phyloP scores from a whole-genome alignment of 2,797 vertebrate species.

The Phoxinus dragarum region DNA sequence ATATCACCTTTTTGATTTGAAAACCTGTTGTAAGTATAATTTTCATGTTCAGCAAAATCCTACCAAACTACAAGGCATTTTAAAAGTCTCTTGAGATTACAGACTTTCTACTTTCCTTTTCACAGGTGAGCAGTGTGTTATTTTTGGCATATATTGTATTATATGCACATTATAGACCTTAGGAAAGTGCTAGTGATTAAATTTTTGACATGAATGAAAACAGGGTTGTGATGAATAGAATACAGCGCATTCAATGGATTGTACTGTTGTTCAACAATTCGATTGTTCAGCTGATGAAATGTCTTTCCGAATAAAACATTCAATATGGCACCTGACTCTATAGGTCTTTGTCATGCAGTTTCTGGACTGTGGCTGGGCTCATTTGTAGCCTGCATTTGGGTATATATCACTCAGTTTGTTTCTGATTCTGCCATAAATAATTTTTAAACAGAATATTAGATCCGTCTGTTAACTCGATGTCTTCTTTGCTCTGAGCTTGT shows the following conservation, averaged over 20 bases:
- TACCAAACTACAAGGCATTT: slow-evolving; percentile 57
- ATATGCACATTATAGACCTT: neutral
- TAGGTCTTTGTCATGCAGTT: neutral
- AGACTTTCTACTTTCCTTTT: slow-evolving; percentile 50
- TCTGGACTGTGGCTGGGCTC: neutral
- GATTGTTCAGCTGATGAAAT: neutral
- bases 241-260: neutral
- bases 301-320: neutral
- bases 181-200: neutral
- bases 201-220: neutral
- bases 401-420: neutral
- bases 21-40: neutral
- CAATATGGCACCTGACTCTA: neutral
- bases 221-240: neutral
- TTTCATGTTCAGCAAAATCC: slow-evolving; percentile 31
- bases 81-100: slow-evolving; percentile 49
- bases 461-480: neutral
- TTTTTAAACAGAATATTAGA: slow-evolving; percentile 1
- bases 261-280: neutral
- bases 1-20: neutral
- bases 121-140: neutral
- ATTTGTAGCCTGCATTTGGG: neutral
- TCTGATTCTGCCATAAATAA: neutral
- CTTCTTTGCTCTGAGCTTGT: neutral
- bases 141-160: neutral